A percentile compares a stretch with the other conserved stretches of the same genome.
Conservation (phyloP, 1,140 invertebrate genomes). For the Watersipora subatra region DNA sequence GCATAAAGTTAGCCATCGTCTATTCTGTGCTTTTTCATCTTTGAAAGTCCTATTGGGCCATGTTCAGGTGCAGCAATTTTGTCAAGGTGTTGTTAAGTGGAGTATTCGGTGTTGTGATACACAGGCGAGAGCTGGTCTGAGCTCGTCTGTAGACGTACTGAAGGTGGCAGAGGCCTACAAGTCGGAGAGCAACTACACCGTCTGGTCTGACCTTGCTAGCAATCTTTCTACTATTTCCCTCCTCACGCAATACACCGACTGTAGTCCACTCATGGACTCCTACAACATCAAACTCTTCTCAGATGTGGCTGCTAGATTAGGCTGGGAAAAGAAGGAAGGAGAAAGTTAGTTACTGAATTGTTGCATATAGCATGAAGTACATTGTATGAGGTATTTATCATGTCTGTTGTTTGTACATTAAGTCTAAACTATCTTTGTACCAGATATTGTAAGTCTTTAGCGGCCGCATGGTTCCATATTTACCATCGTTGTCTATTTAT, state of each 20-base stretch:
- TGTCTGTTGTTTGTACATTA: background rate
- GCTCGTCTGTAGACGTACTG: constrained; percentile 60
- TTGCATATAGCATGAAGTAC: no score
- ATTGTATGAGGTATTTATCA: no score
- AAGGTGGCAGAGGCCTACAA: constrained; percentile 60
- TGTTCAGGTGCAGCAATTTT: no score
- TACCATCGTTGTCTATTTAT: no score
- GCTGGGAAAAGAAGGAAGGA: constrained; percentile 47
- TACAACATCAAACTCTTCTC: constrained; percentile 56
- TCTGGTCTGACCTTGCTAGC: constrained; percentile 74
- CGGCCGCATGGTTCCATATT: no score
- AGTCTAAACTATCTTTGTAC: background rate
- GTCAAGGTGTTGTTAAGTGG: no score
- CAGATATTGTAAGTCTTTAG: no score
- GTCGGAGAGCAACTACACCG: constrained; percentile 78
- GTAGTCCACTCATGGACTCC: constrained; percentile 53
- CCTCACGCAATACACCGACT: constrained; percentile 62
- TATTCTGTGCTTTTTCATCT: no score
- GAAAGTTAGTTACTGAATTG: constrained; percentile 29
- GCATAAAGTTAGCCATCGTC: no score
- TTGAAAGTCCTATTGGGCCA: no score
- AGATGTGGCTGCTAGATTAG: constrained; percentile 55
- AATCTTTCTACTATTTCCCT: constrained; percentile 56
- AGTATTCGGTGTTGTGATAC: background rate
- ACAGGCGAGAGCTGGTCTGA: constrained; percentile 71